Evolutionary conservation across 2,113 vertebrate genomes (phyloP).

Genomic region (Mellivora capensis): DNA sequence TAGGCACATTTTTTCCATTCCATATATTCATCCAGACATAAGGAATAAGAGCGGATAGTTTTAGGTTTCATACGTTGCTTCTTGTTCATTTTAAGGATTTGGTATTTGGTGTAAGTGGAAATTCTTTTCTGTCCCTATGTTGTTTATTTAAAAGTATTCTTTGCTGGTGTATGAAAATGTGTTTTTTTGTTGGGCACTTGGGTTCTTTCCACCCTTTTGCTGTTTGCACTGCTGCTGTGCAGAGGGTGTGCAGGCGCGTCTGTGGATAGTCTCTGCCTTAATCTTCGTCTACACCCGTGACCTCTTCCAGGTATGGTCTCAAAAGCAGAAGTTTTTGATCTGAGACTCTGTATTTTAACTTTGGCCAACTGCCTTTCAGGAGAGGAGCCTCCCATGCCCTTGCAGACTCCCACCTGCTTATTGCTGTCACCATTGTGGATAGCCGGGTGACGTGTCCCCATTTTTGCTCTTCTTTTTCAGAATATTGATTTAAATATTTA

Average conservation of each 20-base stretch:
- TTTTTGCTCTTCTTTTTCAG: neutral
- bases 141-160: neutral
- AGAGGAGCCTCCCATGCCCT: neutral
- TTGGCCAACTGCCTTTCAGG: neutral
- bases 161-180: neutral
- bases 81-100: neutral
- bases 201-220: neutral
- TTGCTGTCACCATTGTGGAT: neutral
- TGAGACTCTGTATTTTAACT: neutral
- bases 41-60: neutral
- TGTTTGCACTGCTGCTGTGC: neutral
- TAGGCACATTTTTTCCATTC: neutral
- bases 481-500: neutral
- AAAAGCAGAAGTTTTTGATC: neutral
- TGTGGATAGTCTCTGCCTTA: neutral
- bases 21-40: neutral
- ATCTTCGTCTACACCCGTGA: neutral
- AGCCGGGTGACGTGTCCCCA: no score
- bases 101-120: neutral
- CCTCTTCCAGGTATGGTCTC: neutral
- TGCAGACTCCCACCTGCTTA: no score
- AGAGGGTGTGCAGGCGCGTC: neutral
- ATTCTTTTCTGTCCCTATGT: neutral
- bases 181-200: neutral
- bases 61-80: neutral